Evolutionary conservation across 2,797 vertebrate genomes (phyloP), one percentile per base, ranked within the genome.

Genomic region (Mionectes olivaceus): DNA sequence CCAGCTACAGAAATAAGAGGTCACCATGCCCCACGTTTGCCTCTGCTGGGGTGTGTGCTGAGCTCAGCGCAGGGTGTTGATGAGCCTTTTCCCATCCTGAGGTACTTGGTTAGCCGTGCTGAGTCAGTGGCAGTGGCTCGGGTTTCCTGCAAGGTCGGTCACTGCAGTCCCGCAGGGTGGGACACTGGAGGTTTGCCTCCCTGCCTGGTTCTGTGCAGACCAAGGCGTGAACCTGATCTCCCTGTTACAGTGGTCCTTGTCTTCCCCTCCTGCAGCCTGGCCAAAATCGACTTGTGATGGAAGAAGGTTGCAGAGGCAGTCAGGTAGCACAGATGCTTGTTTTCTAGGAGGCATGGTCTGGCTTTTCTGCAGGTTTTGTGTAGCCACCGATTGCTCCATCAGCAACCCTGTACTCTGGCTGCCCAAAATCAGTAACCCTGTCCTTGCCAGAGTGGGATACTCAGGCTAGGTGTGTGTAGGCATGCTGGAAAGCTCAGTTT

Each of bases 121-220:
- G 95, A 94, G 43, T 93, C 95, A 93, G 90, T 83, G 86, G 13
- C 64, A 71, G 70, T 71, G 55, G 33, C 90, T 94, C 14, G 0
- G 52, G 39, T 95, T 96, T 94, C 83, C 63, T 2, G 2, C 90
- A 89, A 89, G 83, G 94, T 87, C 37, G 0, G 43, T 88, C 65
- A 18, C 86, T 83, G 67, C 82, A 71, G 85, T 90, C 78, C 43
- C 2, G 2, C 71, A 71, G 41, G 47, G 37, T 60, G 67, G 23
- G 9, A 60, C 7, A 4, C 30, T 11, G 8, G 57, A 68, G 33
- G 9, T 41, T 68, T 24, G 13, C 61, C 76, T 73, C 18, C 52
- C 39, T 16, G 28, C 21, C 23, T 19, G 9, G 43, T 46, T 27
- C 19, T 75, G 77, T 43, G 18, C 39, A 52, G 23, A 37, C 23